These are phyloP conservation scores for Tenthredo scrophulariae DNA, from an alignment of 2,888 invertebrate genomes.

Conservation along the genomic window DNA sequence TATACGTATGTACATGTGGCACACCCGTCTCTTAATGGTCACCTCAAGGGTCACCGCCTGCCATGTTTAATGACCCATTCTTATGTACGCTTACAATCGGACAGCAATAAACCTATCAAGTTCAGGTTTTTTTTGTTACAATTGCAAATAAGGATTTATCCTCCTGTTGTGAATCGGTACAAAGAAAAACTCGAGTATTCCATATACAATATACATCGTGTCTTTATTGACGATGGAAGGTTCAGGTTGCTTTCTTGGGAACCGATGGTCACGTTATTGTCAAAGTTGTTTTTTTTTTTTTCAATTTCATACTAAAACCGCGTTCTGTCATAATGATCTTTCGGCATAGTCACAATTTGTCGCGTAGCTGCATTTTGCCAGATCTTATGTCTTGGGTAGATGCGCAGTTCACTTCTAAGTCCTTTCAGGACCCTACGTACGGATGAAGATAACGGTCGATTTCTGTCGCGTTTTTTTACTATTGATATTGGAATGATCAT, in stretches of 20 bases:
- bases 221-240: too few relatives aligned
- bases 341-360: too few relatives aligned
- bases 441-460: not conserved
- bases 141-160: not conserved
- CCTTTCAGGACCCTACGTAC: not conserved
- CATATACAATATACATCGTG: not conserved
- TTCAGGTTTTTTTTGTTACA: not conserved
- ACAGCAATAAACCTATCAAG: not conserved
- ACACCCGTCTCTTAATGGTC: slow-evolving; percentile 8
- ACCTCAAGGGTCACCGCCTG: slow-evolving; percentile 9
- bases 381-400: too few relatives aligned
- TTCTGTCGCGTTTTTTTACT: not conserved
- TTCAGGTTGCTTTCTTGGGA: too few relatives aligned
- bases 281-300: too few relatives aligned
- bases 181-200: not conserved
- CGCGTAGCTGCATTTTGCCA: too few relatives aligned
- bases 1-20: not conserved
- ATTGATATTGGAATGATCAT: not conserved
- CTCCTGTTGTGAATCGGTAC: not conserved
- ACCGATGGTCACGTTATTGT: too few relatives aligned
- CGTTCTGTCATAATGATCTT: too few relatives aligned
- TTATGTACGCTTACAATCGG: not conserved
- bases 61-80: slow-evolving; percentile 9
- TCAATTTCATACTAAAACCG: too few relatives aligned
- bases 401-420: too few relatives aligned